Base-by-base conservation (phyloP, 2,113 vertebrate genomes). In the Cheilinus undulatus region DNA sequence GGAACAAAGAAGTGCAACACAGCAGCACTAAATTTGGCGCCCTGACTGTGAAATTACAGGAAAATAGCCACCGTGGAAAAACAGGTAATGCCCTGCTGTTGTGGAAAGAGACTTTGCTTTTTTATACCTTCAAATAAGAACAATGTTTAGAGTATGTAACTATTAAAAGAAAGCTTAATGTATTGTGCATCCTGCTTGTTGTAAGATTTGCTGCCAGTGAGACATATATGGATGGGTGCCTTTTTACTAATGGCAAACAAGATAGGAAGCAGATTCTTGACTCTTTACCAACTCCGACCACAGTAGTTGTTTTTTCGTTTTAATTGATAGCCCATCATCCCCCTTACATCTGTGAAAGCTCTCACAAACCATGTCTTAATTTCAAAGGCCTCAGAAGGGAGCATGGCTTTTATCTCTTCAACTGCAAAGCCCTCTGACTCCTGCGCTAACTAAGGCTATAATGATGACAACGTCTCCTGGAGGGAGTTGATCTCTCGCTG, bases 391-490 rank as follows among this genome's bases (percentile, higher is more conserved):
- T 83, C 23, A 36, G 26, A 71, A 58, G 48, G 30, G 11, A 65
- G 59, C 2, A 1, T 10, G 1, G 27, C 72, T 84, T 84, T 84
- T 73, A 83, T 78, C 54, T 80, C 49, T 36, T 15, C 27, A 13
- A 57, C 69, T 58, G 69, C 22, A 24, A 70, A 87, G 36, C 50
- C 80, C 77, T 70, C n/a, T 67, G 78, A 84, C 74, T 83, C 67
- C 65, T 49, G 65, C 72, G 50, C 49, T 62, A 82, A 57, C 77
- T 49, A 53, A 45, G 22, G 52, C 79, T 38, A 66, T 82, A 74
- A 83, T 77, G 66, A 84, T 77, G 79, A 56, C 72, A 57, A n/a
- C 23, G 12, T 74, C 54, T 86, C 78, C 71, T 61, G 51, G n/a
- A 58, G 76, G 73, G 69, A 75, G 52, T 36, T 72, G 43, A 84